These are phyloP conservation scores for Biston betularia DNA, from an alignment of 2,888 invertebrate genomes.

Conservation along the genomic window DNA sequence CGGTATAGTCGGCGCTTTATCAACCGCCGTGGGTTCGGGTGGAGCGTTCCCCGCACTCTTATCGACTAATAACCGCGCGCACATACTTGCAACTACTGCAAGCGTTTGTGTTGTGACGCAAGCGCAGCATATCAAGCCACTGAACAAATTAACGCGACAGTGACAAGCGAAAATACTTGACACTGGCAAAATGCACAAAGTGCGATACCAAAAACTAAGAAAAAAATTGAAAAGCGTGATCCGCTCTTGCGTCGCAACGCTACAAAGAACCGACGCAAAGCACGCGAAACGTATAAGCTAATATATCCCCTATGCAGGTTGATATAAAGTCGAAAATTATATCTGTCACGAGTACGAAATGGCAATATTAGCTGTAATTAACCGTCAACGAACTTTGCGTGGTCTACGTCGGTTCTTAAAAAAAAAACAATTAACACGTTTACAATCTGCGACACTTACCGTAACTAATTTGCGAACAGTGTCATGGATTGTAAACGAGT, in stretches of 20 bases:
- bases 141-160: constrained; percentile 25
- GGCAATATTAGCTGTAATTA: no score
- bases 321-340: neutral
- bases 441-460: constrained; percentile 20
- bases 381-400: neutral
- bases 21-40: constrained; percentile 1
- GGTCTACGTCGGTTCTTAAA: neutral
- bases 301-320: neutral
- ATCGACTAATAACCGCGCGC: constrained; percentile 2
- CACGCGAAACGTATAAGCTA: constrained; percentile 1
- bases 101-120: constrained; percentile 16
- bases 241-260: constrained; percentile 15
- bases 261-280: neutral
- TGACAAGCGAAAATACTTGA: neutral
- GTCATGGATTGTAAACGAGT: constrained; percentile 22
- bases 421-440: constrained; percentile 16
- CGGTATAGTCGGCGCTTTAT: neutral
- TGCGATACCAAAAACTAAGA: no score
- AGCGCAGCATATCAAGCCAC: constrained; percentile 18
- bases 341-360: neutral
- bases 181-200: no score
- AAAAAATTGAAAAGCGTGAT: neutral
- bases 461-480: neutral
- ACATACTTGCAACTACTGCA: constrained; percentile 2
- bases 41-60: neutral